A percentile compares a stretch with the other conserved stretches of the same genome.
phyloP scores from a whole-genome alignment of 2,888 invertebrate genomes.

The Elysia crispata region DNA sequence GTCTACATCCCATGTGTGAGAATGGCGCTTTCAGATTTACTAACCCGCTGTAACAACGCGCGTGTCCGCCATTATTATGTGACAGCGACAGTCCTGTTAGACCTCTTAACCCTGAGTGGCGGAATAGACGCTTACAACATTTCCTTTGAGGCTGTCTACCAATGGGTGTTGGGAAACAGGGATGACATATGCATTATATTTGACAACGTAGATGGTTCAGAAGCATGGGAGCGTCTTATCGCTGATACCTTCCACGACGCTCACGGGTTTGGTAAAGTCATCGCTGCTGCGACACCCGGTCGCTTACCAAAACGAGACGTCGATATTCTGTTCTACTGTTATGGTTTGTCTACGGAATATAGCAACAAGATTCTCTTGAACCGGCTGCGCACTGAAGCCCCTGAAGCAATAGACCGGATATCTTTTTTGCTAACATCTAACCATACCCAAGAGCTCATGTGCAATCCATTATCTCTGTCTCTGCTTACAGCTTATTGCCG shows the following conservation, averaged over 20 bases:
- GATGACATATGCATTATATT: constrained; percentile 54
- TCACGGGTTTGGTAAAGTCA: constrained; percentile 53
- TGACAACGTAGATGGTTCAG: constrained; percentile 53
- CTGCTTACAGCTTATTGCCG: constrained; percentile 49
- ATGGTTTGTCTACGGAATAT: constrained; percentile 55
- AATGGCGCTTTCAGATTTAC: constrained; percentile 47
- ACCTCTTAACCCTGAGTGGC: constrained; percentile 46
- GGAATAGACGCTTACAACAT: constrained; percentile 15
- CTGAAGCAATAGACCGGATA: constrained; percentile 48
- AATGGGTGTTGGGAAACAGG: constrained; percentile 53
- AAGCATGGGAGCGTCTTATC: constrained; percentile 51
- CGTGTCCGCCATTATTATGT: constrained; percentile 48
- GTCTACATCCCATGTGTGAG: constrained; percentile 53
- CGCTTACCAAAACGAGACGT: constrained; percentile 51
- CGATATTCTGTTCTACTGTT: constrained; percentile 55
- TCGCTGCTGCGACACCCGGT: constrained; percentile 49
- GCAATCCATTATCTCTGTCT: constrained; percentile 55
- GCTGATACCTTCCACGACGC: constrained; percentile 49
- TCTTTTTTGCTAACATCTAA: constrained; percentile 48
- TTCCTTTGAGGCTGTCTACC: constrained; percentile 49
- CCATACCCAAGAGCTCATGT: constrained; percentile 51
- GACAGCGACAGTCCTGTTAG: constrained; percentile 47
- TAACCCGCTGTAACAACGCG: constrained; percentile 46
- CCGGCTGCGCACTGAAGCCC: constrained; percentile 49
- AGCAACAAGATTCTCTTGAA: constrained; percentile 50